Percentiles rank a stretch among this genome's conserved stretches.
These are phyloP conservation scores for Tetanocera ferruginea DNA, from an alignment of 2,888 invertebrate species.

Conservation along the genomic window DNA sequence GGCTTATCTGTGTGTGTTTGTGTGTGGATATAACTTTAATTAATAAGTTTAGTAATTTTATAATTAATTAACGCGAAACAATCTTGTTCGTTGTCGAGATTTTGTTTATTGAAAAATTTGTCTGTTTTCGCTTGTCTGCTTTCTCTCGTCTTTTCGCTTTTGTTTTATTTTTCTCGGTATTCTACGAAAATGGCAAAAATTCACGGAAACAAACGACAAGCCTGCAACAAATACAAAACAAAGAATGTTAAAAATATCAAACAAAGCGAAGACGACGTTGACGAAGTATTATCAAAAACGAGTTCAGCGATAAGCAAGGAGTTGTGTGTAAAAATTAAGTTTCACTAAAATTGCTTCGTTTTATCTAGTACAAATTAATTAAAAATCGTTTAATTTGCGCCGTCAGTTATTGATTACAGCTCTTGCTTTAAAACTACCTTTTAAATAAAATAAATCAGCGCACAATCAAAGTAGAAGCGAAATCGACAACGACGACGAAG, in stretches of 20 bases:
- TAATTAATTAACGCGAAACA: conserved; percentile 37
- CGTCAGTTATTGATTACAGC: no score
- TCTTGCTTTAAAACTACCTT: no score
- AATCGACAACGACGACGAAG: no score
- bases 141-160: not conserved
- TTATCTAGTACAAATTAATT: not conserved
- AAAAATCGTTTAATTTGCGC: no score
- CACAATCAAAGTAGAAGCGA: no score
- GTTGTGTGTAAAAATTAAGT: not conserved
- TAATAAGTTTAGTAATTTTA: conserved; percentile 24
- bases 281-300: not conserved
- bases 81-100: conserved; percentile 4
- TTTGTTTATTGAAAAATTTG: conserved; percentile 37
- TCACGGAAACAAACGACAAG: conserved; percentile 11
- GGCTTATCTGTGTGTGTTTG: conserved; percentile 28
- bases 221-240: conserved; percentile 11
- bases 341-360: not conserved
- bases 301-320: not conserved
- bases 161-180: not conserved
- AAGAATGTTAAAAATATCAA: conserved; percentile 15
- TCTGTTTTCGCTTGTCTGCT: not conserved
- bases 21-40: conserved; percentile 13
- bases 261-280: conserved; percentile 9
- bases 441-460: no score
- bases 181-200: conserved; percentile 24